Conservation (phyloP, 2,797 vertebrate genomes). For the Lacerta bilineata region DNA sequence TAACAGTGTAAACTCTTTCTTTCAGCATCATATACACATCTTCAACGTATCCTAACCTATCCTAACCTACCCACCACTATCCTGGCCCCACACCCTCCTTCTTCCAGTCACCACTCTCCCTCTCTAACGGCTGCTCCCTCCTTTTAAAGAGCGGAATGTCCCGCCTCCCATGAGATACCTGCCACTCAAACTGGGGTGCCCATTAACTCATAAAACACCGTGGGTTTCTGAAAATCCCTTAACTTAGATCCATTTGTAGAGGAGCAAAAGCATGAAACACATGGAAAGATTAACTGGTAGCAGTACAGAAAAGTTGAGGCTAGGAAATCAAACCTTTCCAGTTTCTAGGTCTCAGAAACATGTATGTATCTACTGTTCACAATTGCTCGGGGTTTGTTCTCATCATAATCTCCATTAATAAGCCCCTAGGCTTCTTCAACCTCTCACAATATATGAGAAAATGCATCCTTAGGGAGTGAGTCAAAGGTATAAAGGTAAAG, state of each 20-base stretch:
- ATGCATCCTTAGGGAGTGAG: neutral
- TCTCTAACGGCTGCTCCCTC: too few species aligned
- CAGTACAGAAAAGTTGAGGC: neutral
- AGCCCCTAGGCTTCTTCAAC: neutral
- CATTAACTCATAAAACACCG: too few species aligned
- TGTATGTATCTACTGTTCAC: neutral
- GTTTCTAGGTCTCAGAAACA: slow-evolving; percentile 5
- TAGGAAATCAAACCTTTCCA: neutral
- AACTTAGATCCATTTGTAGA: neutral
- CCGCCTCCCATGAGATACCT: too few species aligned
- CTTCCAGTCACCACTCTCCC: too few species aligned
- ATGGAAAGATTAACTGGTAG: neutral
- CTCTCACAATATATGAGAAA: neutral
- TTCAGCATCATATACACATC: too few species aligned
- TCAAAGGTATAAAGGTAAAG: neutral
- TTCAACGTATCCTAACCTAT: too few species aligned
- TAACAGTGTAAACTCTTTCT: too few species aligned
- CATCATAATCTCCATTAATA: neutral
- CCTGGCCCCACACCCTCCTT: too few species aligned
- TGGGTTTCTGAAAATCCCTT: too few species aligned
- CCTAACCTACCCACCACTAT: too few species aligned
- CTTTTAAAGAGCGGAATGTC: too few species aligned
- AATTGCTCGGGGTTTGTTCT: neutral
- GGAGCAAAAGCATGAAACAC: neutral
- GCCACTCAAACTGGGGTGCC: too few species aligned